phyloP scores from a whole-genome alignment of 30 jellyfish, hydroid and myxozoan genomes.

The Catostylus mosaicus region DNA sequence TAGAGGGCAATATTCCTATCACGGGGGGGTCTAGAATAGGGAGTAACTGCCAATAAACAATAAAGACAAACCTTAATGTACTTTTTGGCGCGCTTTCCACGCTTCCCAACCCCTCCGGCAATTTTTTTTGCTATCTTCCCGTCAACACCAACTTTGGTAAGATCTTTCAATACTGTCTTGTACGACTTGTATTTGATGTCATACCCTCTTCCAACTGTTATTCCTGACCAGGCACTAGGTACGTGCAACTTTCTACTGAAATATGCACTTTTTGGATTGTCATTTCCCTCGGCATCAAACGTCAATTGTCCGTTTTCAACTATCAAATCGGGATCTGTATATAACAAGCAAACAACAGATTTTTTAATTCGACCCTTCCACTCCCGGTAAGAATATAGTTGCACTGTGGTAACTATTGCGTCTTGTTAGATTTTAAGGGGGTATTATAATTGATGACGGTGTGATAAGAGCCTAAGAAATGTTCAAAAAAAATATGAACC shows the following conservation, averaged over 20 bases:
- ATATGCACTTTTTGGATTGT: slow-evolving; percentile 61
- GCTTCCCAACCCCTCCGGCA: slow-evolving; percentile 61
- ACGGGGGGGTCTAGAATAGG: too few species aligned
- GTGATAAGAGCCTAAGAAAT: too few species aligned
- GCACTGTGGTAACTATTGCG: too few species aligned
- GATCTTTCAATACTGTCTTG: slow-evolving; percentile 41
- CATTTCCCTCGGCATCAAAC: slow-evolving; percentile 80
- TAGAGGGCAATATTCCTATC: too few species aligned
- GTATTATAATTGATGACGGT: too few species aligned
- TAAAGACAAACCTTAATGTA: slow-evolving; percentile 14
- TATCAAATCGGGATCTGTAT: slow-evolving; percentile 34
- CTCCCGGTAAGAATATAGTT: too few species aligned
- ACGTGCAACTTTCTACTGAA: slow-evolving; percentile 73
- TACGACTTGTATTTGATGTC: slow-evolving; percentile 64
- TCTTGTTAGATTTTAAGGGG: too few species aligned
- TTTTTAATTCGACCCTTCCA: too few species aligned
- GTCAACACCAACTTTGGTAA: slow-evolving; percentile 25
- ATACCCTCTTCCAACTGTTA: slow-evolving; percentile 80
- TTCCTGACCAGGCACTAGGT: slow-evolving; percentile 72
- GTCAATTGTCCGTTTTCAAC: slow-evolving; percentile 69
- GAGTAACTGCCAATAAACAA: too few species aligned
- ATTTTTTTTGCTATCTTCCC: slow-evolving; percentile 26
- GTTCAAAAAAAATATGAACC: too few species aligned
- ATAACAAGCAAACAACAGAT: too few species aligned
- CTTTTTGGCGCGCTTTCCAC: slow-evolving; percentile 33